Percentiles rank a stretch among this genome's conserved stretches.
These are phyloP conservation scores for Grammomys surdaster DNA, from an alignment of 2,113 vertebrate genomes.

Conservation along the genomic window DNA sequence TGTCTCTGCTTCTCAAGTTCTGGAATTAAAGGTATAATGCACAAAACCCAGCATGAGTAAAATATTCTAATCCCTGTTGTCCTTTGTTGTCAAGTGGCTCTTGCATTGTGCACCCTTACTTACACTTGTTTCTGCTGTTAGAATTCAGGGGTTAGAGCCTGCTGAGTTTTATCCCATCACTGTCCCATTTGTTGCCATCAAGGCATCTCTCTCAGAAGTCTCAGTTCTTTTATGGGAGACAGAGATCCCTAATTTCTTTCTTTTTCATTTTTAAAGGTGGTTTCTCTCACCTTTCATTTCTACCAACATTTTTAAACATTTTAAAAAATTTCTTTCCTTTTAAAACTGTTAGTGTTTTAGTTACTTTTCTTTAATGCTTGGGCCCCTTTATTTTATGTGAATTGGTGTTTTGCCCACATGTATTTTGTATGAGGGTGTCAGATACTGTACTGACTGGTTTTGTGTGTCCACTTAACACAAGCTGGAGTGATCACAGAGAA, in stretches of 20 bases:
- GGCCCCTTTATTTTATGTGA: background rate
- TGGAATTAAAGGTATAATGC: background rate
- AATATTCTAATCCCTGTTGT: no score
- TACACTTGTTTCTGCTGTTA: background rate
- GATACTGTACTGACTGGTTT: background rate
- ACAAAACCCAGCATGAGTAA: background rate
- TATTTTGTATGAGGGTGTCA: no score
- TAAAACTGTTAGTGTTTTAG: background rate
- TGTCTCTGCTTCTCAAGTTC: background rate
- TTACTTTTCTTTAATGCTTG: background rate
- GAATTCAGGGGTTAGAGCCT: background rate
- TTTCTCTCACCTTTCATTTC: background rate
- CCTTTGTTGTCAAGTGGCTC: background rate
- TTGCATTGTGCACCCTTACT: background rate
- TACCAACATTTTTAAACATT: background rate
- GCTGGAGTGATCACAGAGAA: no score
- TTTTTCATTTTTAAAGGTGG: background rate
- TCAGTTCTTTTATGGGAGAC: background rate
- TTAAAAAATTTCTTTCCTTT: background rate
- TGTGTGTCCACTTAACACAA: no score
- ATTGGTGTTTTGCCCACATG: background rate
- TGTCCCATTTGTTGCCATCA: background rate
- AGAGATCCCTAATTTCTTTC: background rate
- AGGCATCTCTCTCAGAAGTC: background rate
- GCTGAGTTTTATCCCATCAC: no score